Base-by-base conservation (phyloP, 2,888 invertebrate genomes). In the Thecophora atra region DNA sequence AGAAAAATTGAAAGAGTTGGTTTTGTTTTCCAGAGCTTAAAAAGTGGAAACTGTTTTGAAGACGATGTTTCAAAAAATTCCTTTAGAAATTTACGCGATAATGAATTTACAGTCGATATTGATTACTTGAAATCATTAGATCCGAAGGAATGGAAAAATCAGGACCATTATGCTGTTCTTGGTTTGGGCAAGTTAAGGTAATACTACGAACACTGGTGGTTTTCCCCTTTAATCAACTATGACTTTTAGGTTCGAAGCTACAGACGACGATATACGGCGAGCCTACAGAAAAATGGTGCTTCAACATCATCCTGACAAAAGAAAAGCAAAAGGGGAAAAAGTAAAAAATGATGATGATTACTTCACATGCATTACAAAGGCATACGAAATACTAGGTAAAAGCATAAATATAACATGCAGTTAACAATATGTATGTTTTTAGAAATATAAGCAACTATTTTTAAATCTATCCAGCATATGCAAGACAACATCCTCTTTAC, bases 321-420 rank as follows among this genome's bases (percentile, higher is more conserved):
- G 99, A 79, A 94, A 95, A 89, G 94, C 93, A 5, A 90, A 92
- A 82, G 97, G 97, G 3, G 95, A 97, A 86, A 94, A 95, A 77
- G 91, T 96, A 47, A 91, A 92, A 75, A 91, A 92, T 4, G 97
- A 98, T 79, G 95, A 97, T 81, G 99, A 99, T 88, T 99, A 99
- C 87, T 99, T 99, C 86, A 97, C 98, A 0, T 99, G 99, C 85
- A 99, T 99, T 79, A 99, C 98, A 1, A 95, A 95, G 89, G 98
- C 98, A 8, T 97, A 96, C 88, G 98, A 99, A 88, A 95, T 93
- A 72, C 87, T 91, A 58, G 96, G 97, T 37, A 93, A 91, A 72
- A 24, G 21, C 13, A 44, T 13, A 44, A 44, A 44, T 44, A 44
- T 44, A 44, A 44, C 44, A 44, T 44, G 44, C 13, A 44, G 44